These are phyloP conservation scores for Tenodera sinensis DNA, from an alignment of 2,888 invertebrate species.

Conservation along the genomic window DNA sequence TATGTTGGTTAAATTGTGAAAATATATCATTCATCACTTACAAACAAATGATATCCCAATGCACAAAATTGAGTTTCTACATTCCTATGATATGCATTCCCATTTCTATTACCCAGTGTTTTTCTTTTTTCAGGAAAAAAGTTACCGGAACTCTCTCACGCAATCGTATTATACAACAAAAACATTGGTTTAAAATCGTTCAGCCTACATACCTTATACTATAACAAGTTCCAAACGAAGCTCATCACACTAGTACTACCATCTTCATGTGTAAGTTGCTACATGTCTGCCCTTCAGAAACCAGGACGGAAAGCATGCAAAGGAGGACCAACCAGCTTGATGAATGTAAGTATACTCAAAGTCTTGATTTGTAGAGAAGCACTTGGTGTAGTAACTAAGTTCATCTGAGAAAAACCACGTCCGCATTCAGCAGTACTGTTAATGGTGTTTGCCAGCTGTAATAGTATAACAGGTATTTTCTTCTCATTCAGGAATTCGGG, in stretches of 20 bases:
- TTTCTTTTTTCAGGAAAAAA: too few species aligned
- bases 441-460: neutral
- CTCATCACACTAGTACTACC: neutral
- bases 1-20: too few species aligned
- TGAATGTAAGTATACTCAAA: neutral
- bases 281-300: too few species aligned
- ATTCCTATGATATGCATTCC: too few species aligned
- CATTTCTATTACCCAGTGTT: too few species aligned
- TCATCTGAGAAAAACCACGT: neutral
- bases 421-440: neutral
- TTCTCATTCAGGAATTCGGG: neutral
- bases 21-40: too few species aligned
- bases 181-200: too few species aligned
- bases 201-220: too few species aligned
- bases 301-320: neutral
- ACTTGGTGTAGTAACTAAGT: neutral
- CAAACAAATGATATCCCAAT: too few species aligned
- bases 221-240: neutral
- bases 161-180: too few species aligned
- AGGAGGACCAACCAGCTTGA: slow-evolving; percentile 1
- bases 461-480: neutral
- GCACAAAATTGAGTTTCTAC: too few species aligned
- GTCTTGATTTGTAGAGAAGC: neutral
- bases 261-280: neutral
- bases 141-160: too few species aligned